Base-by-base conservation (phyloP, 1,140 invertebrate genomes). In the Tenebrio molitor region DNA sequence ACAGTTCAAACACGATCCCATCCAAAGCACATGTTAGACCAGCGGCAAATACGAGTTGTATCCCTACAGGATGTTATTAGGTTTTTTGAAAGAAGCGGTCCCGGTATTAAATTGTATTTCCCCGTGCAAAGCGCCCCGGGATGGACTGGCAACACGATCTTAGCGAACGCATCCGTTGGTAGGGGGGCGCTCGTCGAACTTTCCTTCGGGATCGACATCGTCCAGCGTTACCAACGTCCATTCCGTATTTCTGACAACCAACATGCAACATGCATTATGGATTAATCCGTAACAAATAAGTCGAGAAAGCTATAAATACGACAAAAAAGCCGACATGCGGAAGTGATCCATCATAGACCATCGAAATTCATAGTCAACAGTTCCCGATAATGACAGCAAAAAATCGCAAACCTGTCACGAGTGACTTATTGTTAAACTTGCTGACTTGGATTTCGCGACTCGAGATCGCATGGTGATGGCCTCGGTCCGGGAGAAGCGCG, bases 231-330 rank as follows among this genome's bases (percentile, higher is more conserved):
- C 73, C 71, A 77, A 53, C n/a, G 78, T 77, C 76, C 78, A 79
- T 72, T 79, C 76, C 44, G 78, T 79, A 62, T 72, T 71, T 71
- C 78, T 79, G 50, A 75, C 76, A 74, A 75, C 69, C 58, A 74
- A 77, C 77, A 79, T 79, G 76, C 77, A 76, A 76, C 69, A 75
- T 74, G 74, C 75, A 76, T 58, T 69, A 64, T 44, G 42, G 69
- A 75, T 75, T 75, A 42, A 46, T 25, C 17, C 14, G 44, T 44
- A 29, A 68, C 39, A 68, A 29, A 44, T 29, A 68, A 68, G 23
- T 63, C 58, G 15, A 46, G 44, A 41, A 65, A 58, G 65, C 65
- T 16, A 25, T 25, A 65, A 44, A 62, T 39, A 39, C 14, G 34
- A 70, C 29, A 25, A 19, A 44, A 36, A 71, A 23, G 21, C 19